Base-by-base conservation (phyloP, 2,113 vertebrate species). In the Albula glossodonta region DNA sequence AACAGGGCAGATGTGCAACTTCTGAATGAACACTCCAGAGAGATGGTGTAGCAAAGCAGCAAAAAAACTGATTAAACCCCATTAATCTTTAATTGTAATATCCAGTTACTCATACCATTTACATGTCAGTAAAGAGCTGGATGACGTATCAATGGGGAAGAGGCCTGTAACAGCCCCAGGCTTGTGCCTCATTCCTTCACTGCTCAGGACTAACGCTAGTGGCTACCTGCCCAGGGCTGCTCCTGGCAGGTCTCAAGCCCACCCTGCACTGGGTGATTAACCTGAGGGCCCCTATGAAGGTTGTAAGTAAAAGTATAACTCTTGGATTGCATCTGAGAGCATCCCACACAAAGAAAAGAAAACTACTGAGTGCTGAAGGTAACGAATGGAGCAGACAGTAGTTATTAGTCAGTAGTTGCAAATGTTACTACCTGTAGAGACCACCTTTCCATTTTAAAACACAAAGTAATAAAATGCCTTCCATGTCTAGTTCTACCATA, bases 311-410 rank as follows among this genome's bases (percentile, higher is more conserved):
- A 93, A 87, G 93, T 90, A 92, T 94, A 90, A 94, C 94, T 91
- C 92, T 87, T 93, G 92, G 93, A 92, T 93, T 93, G 85, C 89
- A 92, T 95, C 95, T 94, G 95, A 93, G 93, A 88, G 88, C 78
- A 85, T 90, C 87, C 90, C 87, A 90, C 49, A 51, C 49, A 15
- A 79, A 63, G 7, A 1, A 31, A 74, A 74, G 70, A 74, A 22
- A 22, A 74, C 87, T 85, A 91, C 88, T 88, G 88, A 85, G 87
- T 83, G 85, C 86, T 89, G 85, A 91, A 87, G 87, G 87, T 84
- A 88, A 89, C 87, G 79, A 87, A 91, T 89, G 83, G 82, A 79
- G 84, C 31, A 41, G 31, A 41, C 31, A 41, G 31, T 41, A 41
- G 31, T 41, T 41, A 41, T 41, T 77, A 86, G 52, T 60, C 83